These are phyloP conservation scores for Heterodera schachtii DNA, from an alignment of 1,140 invertebrate genomes.

Conservation along the genomic window DNA sequence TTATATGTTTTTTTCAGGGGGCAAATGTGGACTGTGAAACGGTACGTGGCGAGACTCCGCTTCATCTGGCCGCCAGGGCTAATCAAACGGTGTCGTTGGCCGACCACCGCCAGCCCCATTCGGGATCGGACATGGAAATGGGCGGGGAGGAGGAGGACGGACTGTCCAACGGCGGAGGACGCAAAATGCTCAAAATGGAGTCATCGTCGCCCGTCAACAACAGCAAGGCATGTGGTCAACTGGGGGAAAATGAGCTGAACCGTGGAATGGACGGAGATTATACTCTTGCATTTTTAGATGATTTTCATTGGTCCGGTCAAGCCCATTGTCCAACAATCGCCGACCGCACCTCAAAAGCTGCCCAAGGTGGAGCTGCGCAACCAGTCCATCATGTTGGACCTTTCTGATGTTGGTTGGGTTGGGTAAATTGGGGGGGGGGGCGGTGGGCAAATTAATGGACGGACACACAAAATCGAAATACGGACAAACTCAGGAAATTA, in stretches of 20 bases:
- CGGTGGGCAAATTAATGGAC: no score
- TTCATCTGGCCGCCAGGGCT: slow-evolving; percentile 92
- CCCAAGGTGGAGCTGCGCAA: background rate
- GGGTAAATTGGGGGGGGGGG: no score
- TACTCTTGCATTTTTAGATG: background rate
- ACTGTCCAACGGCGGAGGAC: background rate
- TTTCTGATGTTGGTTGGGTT: background rate
- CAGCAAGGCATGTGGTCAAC: no score
- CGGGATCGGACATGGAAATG: slow-evolving; percentile 36
- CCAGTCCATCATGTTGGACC: background rate
- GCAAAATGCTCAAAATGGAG: background rate
- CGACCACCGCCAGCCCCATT: background rate
- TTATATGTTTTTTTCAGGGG: slow-evolving; percentile 68
- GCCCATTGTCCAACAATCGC: background rate
- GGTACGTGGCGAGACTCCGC: slow-evolving; percentile 92
- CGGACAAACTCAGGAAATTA: no score
- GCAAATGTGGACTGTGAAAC: slow-evolving; percentile 93
- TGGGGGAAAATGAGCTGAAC: no score
- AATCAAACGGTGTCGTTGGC: slow-evolving; percentile 77
- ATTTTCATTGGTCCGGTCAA: background rate
- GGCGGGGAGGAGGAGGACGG: slow-evolving; percentile 38
- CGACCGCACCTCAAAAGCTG: background rate
- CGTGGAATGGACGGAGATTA: background rate
- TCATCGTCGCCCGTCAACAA: background rate
- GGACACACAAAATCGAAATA: no score